Evolutionary conservation across 2,797 vertebrate genomes (phyloP), one percentile per base, ranked within the genome.

Genomic region (Nannoperca australis): DNA sequence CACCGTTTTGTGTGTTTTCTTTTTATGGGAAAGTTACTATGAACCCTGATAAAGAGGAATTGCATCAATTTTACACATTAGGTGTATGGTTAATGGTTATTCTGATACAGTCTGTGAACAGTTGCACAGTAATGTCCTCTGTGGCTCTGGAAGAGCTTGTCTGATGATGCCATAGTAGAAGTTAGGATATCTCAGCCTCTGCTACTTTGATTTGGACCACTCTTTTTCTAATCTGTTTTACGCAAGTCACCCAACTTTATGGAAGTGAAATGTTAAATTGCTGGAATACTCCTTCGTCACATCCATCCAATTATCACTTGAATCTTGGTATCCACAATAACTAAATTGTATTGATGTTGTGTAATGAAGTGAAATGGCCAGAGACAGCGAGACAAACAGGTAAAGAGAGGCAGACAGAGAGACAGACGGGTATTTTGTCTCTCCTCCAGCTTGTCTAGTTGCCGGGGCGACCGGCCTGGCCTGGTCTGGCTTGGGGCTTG

Each of bases 391-490:
- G 73, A 81, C 76, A 44, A 55, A 64, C 83, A 83, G 85, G 84
- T 86, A 81, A 45, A 76, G 36, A 65, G 63, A 64, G 60, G 44
- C 47, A 17, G 47, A 61, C 27, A 30, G 67, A 70, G 32, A 75
- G 80, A 84, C 85, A 82, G 85, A 84, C 64, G 77, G 79, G 73
- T 77, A 84, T 88, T 92, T 85, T 88, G 84, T 86, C 67, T 82
- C 76, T 80, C 61, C n/a, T 84, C 73, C 79, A 53, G 68, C 59
- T 82, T 76, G 85, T 92, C 72, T 67, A 70, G 95, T 96, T 95
- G 92, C 94, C 83, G 63, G 79, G 93, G 90, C 70, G 84, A 95
- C 93, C 66, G 73, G 65, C 84, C 88, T 12, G 27, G 70, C 58
- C 71, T n/a, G 75, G 83, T 81, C 89, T 84, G 87, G 91, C 91